Percentiles rank a stretch among this genome's conserved stretches.
Conservation (phyloP, 1,140 invertebrate species). For the Zeugodacus cucurbitae region DNA sequence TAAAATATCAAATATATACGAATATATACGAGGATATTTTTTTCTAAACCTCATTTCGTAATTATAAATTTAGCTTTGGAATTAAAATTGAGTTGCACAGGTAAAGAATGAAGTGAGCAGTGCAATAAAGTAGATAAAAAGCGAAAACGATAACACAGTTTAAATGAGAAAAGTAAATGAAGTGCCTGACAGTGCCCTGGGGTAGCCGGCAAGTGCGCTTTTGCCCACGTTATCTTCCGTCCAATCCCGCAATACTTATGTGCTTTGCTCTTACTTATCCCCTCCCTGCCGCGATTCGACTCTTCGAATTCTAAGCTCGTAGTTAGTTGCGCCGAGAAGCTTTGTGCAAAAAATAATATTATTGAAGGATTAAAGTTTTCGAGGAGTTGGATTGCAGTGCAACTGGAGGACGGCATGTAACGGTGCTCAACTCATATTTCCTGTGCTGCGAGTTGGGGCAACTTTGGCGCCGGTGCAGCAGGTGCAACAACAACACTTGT, state of each 20-base stretch:
- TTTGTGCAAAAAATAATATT: background rate
- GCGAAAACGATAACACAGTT: background rate
- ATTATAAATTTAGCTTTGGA: constrained; percentile 37
- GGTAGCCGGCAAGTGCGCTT: background rate
- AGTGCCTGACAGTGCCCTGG: background rate
- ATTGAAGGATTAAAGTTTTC: constrained; percentile 37
- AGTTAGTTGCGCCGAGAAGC: background rate
- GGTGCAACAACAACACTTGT: background rate
- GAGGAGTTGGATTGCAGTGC: background rate
- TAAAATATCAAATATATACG: background rate
- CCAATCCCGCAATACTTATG: background rate
- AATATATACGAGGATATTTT: too few relatives aligned
- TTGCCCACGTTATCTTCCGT: background rate
- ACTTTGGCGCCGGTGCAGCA: constrained; percentile 15
- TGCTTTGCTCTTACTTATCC: background rate
- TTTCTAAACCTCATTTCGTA: background rate
- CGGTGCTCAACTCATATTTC: constrained; percentile 6
- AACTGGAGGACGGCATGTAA: background rate
- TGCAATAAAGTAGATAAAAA: constrained; percentile 10
- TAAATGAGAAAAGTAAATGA: constrained; percentile 34
- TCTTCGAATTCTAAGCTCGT: background rate
- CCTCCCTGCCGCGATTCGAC: background rate
- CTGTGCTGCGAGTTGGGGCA: background rate
- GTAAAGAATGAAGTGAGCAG: background rate
- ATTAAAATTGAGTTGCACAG: background rate